A percentile compares a stretch with the other conserved stretches of the same genome.
Evolutionary conservation across 2,113 vertebrate genomes (phyloP).

Genomic region (Toxotes chatareus): DNA sequence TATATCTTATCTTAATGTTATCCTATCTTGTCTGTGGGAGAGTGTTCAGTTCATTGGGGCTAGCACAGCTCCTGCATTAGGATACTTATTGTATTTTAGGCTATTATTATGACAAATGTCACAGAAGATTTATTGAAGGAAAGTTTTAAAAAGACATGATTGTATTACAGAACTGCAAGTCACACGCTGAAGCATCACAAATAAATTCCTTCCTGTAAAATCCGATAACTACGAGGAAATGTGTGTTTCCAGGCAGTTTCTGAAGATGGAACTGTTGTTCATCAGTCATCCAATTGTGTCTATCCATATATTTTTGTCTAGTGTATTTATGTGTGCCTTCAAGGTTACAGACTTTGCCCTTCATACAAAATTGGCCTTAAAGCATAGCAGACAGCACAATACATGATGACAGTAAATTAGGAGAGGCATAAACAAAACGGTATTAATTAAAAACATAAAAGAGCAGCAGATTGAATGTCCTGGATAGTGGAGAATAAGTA

Average conservation of each 20-base stretch:
- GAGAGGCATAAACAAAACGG: slow-evolving; percentile 28
- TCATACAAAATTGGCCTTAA: background rate
- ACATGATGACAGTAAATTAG: slow-evolving; percentile 13
- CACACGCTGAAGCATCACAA: background rate
- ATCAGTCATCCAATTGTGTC: background rate
- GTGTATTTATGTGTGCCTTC: background rate
- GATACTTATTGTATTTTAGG: background rate
- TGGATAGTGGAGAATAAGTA: slow-evolving; percentile 7
- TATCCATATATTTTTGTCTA: background rate
- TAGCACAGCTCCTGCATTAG: background rate
- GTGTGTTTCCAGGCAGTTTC: background rate
- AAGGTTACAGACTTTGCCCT: slow-evolving; percentile 17
- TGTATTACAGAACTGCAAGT: background rate
- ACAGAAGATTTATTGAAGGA: background rate
- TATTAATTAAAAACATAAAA: slow-evolving; percentile 41
- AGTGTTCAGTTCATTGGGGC: background rate
- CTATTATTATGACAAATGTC: background rate
- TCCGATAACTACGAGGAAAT: background rate
- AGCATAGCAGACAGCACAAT: slow-evolving; percentile 19
- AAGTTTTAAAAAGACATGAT: background rate
- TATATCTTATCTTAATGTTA: background rate
- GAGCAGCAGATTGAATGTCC: slow-evolving; percentile 44
- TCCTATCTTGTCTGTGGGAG: background rate
- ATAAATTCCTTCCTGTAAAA: background rate
- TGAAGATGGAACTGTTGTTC: background rate